Evolutionary conservation across 2,797 vertebrate genomes (phyloP), one percentile per base, ranked within the genome.

Genomic region (Notoglanidium macrostoma): DNA sequence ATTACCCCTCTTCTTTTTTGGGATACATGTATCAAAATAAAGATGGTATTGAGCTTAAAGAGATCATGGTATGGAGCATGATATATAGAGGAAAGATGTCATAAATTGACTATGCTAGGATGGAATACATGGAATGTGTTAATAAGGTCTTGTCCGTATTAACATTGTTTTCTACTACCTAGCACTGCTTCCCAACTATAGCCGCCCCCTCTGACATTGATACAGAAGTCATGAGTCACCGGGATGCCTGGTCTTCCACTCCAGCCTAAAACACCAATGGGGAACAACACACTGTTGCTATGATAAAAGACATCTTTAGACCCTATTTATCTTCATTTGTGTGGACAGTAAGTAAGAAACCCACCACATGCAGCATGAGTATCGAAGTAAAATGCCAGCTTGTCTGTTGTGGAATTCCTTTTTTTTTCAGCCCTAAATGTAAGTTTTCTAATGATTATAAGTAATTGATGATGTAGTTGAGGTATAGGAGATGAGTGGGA

Each of bases 21-120:
- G 44, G 84, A 40, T 65, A 85, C 87, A 90, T 73, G 49, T 61
- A 54, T 84, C 84, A 88, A 89, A 88, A 87, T 90, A 88, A 83
- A 40, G 68, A 61, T 10, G 19, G 23, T 74, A 79, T 54, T 70
- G 44, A 55, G 63, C 35, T 85, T 81, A 65, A 84, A 49, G 21
- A 29, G 81, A 88, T 89, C 85, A 83, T 44, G 44, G 49, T 70
- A 79, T 79, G 26, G 59, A 51, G 21, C n/a, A 57, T 23, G 32
- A 54, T 14, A 23, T 61, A 72, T 32, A 65, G 12, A 7, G 59
- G 9, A 21, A 59, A 79, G 11, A 68, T 55, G 49, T 78, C 76
- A 59, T 65, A 46, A 40, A 79, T 40, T 68, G 84, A 70, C 86
- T 81, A 40, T 29, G 40, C 79, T 70, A 51, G 63, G 19, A 77